Conservation (phyloP, 1,140 invertebrate genomes). For the Sarcophaga peregrina region DNA sequence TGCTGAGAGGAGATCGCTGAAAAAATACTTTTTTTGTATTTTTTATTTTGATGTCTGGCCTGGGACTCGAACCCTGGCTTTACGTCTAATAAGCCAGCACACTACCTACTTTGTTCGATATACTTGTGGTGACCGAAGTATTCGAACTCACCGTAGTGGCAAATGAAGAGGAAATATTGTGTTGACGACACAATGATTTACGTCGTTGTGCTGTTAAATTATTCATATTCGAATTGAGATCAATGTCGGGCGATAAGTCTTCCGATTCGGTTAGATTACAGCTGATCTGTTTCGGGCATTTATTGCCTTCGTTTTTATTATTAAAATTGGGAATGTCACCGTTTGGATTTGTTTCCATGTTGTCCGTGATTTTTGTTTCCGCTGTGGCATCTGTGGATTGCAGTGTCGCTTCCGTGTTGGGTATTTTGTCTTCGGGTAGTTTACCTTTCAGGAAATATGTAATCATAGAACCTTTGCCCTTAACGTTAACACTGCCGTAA, state of each 20-base stretch:
- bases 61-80: too few relatives aligned
- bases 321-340: not conserved
- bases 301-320: not conserved
- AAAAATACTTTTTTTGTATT: too few relatives aligned
- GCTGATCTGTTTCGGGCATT: slow-evolving; percentile 34
- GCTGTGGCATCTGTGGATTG: not conserved
- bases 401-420: not conserved
- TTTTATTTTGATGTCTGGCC: too few relatives aligned
- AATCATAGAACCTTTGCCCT: slow-evolving; percentile 95
- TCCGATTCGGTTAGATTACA: slow-evolving; percentile 47
- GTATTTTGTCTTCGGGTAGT: slow-evolving; percentile 52
- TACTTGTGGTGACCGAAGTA: slow-evolving; percentile 58
- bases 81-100: too few relatives aligned
- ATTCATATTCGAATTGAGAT: slow-evolving; percentile 64
- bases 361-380: not conserved
- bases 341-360: not conserved
- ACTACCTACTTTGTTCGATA: too few relatives aligned
- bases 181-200: slow-evolving; percentile 63
- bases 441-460: slow-evolving; percentile 82
- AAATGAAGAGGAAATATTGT: slow-evolving; percentile 64
- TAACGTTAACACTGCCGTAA: slow-evolving; percentile 87
- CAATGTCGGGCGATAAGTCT: slow-evolving; percentile 57
- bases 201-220: slow-evolving; percentile 61
- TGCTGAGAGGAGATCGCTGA: too few relatives aligned
- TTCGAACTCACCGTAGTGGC: slow-evolving; percentile 58